Conservation (phyloP, 2,797 vertebrate species). For the Melanotaenia boesemani region DNA sequence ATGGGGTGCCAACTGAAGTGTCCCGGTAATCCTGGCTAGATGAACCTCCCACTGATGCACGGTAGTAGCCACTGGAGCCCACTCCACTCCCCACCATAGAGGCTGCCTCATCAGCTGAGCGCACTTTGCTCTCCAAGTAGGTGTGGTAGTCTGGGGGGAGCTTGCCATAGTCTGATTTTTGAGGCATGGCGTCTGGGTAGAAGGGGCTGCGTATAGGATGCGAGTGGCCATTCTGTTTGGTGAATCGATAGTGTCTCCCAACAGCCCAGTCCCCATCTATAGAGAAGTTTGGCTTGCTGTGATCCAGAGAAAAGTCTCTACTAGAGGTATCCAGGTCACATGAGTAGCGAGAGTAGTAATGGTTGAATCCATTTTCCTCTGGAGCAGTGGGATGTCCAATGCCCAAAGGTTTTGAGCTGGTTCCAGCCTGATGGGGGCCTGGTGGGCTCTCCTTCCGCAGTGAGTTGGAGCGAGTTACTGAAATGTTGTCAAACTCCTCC, state of each 20-base stretch:
- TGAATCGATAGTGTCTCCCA: slow-evolving; percentile 86
- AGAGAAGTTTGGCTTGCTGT: slow-evolving; percentile 80
- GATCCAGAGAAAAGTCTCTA: slow-evolving; percentile 85
- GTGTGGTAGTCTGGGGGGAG: slow-evolving; percentile 91
- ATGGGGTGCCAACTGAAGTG: slow-evolving; percentile 87
- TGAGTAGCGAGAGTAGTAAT: slow-evolving; percentile 92
- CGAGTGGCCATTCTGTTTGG: slow-evolving; percentile 92
- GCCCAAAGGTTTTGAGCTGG: slow-evolving; percentile 82
- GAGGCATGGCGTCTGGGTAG: slow-evolving; percentile 90
- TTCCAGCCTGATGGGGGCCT: slow-evolving; percentile 87
- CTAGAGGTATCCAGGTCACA: slow-evolving; percentile 91
- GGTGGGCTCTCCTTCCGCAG: slow-evolving; percentile 95
- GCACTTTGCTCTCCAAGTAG: slow-evolving; percentile 91
- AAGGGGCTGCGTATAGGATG: slow-evolving; percentile 87
- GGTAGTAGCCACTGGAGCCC: slow-evolving; percentile 89
- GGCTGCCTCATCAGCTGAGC: slow-evolving; percentile 83
- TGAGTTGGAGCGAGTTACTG: slow-evolving; percentile 96
- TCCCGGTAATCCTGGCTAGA: slow-evolving; percentile 93
- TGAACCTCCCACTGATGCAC: slow-evolving; percentile 88
- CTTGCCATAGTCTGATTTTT: slow-evolving; percentile 88
- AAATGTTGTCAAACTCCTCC: slow-evolving; percentile 98
- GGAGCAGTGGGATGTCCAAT: slow-evolving; percentile 77
- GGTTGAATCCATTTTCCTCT: slow-evolving; percentile 93
- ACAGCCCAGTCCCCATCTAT: slow-evolving; percentile 84
- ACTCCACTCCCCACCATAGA: slow-evolving; percentile 87